phyloP scores from a whole-genome alignment of 2,888 invertebrate genomes.

The Eueremaeus valkanovi region DNA sequence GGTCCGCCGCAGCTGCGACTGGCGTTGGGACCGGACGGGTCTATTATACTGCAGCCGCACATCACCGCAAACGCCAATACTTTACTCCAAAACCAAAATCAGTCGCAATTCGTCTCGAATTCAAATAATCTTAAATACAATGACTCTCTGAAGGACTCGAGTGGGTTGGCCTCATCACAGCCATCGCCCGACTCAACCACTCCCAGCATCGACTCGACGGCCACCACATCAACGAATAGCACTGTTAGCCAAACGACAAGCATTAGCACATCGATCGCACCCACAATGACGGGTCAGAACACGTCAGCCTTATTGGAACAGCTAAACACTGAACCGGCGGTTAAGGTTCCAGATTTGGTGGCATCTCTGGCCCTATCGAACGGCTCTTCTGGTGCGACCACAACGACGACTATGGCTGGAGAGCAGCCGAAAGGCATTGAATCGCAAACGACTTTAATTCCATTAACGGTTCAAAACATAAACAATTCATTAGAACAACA shows the following conservation, averaged over 20 bases:
- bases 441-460: slow-evolving; percentile 42
- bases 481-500: slow-evolving; percentile 23
- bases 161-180: slow-evolving; percentile 43
- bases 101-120: slow-evolving; percentile 21
- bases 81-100: slow-evolving; percentile 17
- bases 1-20: slow-evolving; percentile 47
- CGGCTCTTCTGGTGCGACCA: background rate
- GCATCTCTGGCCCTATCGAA: slow-evolving; percentile 3
- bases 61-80: background rate
- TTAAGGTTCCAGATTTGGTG: slow-evolving; percentile 42
- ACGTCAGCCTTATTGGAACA: slow-evolving; percentile 46
- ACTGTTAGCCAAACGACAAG: slow-evolving; percentile 24
- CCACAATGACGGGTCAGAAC: slow-evolving; percentile 38
- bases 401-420: too few species aligned
- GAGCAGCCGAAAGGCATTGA: slow-evolving; percentile 38
- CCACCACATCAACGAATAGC: slow-evolving; percentile 40
- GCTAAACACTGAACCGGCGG: slow-evolving; percentile 46
- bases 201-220: slow-evolving; percentile 40
- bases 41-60: slow-evolving; percentile 47
- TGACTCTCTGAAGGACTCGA: slow-evolving; percentile 38
- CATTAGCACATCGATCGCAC: background rate
- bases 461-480: slow-evolving; percentile 47
- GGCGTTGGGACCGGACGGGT: slow-evolving; percentile 48
- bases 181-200: slow-evolving; percentile 44
- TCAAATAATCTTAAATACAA: slow-evolving; percentile 31